These are phyloP conservation scores for Drosophila bipectinata DNA, from an alignment of 1,140 invertebrate species.

Conservation along the genomic window DNA sequence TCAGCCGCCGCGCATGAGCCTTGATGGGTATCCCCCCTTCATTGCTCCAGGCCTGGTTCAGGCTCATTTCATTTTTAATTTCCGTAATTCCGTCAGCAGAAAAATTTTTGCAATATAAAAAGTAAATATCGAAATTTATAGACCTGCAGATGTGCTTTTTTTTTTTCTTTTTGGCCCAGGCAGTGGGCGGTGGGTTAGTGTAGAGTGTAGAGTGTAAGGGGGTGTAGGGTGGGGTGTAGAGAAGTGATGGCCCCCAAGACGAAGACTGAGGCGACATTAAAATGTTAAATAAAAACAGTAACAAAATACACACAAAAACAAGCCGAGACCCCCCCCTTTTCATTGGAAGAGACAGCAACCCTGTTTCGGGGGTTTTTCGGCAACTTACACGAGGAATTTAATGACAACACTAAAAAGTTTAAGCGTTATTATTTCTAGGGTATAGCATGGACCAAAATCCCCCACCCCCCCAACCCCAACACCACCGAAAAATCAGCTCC, in stretches of 20 bases:
- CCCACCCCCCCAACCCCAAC: background rate
- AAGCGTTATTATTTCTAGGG: constrained; percentile 84
- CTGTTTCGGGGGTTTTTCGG: constrained; percentile 16
- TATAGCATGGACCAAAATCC: constrained; percentile 27
- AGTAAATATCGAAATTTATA: constrained; percentile 84
- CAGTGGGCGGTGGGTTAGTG: constrained; percentile 37
- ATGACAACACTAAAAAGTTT: constrained; percentile 84
- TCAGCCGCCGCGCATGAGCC: constrained; percentile 73
- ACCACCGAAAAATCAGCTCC: constrained; percentile 62
- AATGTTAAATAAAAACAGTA: constrained; percentile 83
- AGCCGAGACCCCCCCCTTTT: constrained; percentile 21
- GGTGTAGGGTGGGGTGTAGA: background rate
- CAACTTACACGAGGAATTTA: constrained; percentile 84
- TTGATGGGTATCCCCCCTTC: constrained; percentile 3
- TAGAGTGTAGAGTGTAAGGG: background rate
- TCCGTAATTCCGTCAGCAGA: constrained; percentile 84
- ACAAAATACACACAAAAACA: constrained; percentile 74
- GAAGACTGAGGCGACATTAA: constrained; percentile 74
- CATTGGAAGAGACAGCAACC: too few species aligned
- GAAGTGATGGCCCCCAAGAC: background rate
- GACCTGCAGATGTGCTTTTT: constrained; percentile 74
- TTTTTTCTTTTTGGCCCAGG: background rate
- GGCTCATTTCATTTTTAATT: constrained; percentile 84
- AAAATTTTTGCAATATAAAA: constrained; percentile 84
- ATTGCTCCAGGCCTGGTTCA: constrained; percentile 40